A percentile compares a stretch with the other conserved stretches of the same genome.
Evolutionary conservation across 2,888 invertebrate genomes (phyloP).

Genomic region (Caprella mutica): DNA sequence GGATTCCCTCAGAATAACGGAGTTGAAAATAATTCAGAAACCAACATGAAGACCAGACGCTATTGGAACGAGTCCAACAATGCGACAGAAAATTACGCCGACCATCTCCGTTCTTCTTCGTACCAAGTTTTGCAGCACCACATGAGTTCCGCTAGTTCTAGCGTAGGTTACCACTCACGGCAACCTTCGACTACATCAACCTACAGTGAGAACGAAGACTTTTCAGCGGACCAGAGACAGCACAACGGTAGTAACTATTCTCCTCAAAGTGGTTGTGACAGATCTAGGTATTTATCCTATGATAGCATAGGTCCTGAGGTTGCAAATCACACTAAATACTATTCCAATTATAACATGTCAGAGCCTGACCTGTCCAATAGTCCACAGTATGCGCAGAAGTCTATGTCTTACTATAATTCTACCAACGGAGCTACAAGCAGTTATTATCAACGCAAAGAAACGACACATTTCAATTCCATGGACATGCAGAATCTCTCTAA

Average conservation of each 20-base stretch:
- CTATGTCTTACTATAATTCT: neutral
- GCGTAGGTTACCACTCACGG: slow-evolving; percentile 25
- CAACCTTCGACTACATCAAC: slow-evolving; percentile 31
- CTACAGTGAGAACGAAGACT: slow-evolving; percentile 31
- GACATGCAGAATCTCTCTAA: neutral
- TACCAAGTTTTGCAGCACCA: slow-evolving; percentile 33
- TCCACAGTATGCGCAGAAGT: neutral
- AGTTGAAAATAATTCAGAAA: slow-evolving; percentile 35
- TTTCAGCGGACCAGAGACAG: slow-evolving; percentile 16
- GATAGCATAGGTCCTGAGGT: slow-evolving; percentile 25
- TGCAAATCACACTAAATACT: slow-evolving; percentile 21
- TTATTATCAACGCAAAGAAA: neutral
- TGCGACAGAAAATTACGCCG: slow-evolving; percentile 34
- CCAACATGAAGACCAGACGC: slow-evolving; percentile 17
- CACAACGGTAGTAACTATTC: slow-evolving; percentile 10
- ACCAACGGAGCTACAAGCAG: neutral
- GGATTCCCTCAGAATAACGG: slow-evolving; percentile 39
- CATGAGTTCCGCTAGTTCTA: slow-evolving; percentile 18
- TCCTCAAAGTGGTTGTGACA: slow-evolving; percentile 29
- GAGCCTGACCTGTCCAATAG: slow-evolving; percentile 23
- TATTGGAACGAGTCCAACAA: slow-evolving; percentile 35
- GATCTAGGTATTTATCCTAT: slow-evolving; percentile 31
- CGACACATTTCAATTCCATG: neutral
- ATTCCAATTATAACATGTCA: slow-evolving; percentile 27
- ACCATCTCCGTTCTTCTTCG: slow-evolving; percentile 35